phyloP scores from a whole-genome alignment of 2,888 invertebrate species.

The Lithosia quadra region DNA sequence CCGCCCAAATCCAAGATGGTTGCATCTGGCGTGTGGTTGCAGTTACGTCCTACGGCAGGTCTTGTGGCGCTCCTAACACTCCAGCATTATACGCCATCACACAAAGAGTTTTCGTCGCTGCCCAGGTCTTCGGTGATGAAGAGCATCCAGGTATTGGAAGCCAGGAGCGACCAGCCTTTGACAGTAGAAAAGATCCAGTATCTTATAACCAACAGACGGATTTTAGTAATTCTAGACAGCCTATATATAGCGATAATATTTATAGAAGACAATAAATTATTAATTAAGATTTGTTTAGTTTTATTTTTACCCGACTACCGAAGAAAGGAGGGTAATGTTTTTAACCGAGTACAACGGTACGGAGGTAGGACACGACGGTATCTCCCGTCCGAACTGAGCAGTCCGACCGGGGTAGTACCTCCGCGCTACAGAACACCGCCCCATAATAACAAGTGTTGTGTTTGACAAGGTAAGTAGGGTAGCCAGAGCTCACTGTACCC shows the following conservation, averaged over 20 bases:
- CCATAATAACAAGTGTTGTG: too few species aligned
- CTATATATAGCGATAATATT: conserved; percentile 10
- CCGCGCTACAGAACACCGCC: too few species aligned
- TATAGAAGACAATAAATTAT: conserved; percentile 22
- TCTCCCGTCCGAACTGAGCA: too few species aligned
- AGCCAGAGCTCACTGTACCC: too few species aligned
- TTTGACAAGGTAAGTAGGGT: too few species aligned
- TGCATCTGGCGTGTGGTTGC: conserved; percentile 78
- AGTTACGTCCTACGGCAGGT: conserved; percentile 76
- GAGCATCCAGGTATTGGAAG: neutral
- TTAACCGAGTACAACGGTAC: too few species aligned
- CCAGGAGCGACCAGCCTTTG: neutral
- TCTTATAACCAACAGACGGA: neutral
- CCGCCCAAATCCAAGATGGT: conserved; percentile 77
- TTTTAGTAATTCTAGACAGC: neutral
- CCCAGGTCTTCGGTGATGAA: conserved; percentile 50
- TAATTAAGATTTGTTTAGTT: neutral
- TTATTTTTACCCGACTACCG: neutral
- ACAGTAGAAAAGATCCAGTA: neutral
- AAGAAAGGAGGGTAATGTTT: too few species aligned
- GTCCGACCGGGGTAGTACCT: too few species aligned
- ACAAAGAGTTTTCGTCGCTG: conserved; percentile 57
- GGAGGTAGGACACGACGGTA: too few species aligned
- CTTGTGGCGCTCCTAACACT: conserved; percentile 75
- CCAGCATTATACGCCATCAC: conserved; percentile 75